Evolutionary conservation across 2,113 vertebrate species (phyloP), one percentile per base, ranked within the genome.

Genomic region (Sigmodon hispidus): DNA sequence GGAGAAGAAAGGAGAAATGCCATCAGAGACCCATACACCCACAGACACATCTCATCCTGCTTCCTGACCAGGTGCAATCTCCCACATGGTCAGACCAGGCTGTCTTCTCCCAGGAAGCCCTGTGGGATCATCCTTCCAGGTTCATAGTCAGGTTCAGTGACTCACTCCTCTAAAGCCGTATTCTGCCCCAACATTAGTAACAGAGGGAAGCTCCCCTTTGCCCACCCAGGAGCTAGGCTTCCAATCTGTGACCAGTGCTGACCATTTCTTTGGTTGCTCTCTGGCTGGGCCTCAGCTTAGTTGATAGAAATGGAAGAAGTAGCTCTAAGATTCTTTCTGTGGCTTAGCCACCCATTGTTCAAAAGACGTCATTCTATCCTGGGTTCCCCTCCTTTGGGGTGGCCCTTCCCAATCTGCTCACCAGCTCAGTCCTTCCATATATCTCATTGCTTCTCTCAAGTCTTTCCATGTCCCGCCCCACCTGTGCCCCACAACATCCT

Each of bases 1-100:
- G 94, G 95, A 16, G 40, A 65, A 3, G 81, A 87, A 81, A 91
- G 34, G 91, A 86, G 81, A 97, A 94, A 93, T 87, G 90, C 43
- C 15, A 13, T 84, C 81, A 95, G 67, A 67, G 3, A 15, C 43
- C 26, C 21, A 13, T 10, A 34, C 1, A 6, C 36, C 65, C 12
- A 19, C 15, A 36, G 70, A 81, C 76, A 12, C n/a, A 40, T 59
- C 52, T 61, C 81, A 17, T 40, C 77, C 43, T 43, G 65, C 59
- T 81, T 93, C 57, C 75, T 8, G 29, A 57, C 26, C 17, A 55
- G 50, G 0, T 65, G 36, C 21, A 52, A 55, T 65, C 75, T 31
- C 36, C 24, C 43, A 48, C 19, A 12, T 11, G 24, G 83, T 55
- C 81, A 70, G 57, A 81, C 52, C 72, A 69, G 86, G 48, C 13